A percentile compares a stretch with the other conserved stretches of the same genome.
Evolutionary conservation across 2,113 vertebrate species (phyloP).

Genomic region (Piliocolobus tephrosceles): DNA sequence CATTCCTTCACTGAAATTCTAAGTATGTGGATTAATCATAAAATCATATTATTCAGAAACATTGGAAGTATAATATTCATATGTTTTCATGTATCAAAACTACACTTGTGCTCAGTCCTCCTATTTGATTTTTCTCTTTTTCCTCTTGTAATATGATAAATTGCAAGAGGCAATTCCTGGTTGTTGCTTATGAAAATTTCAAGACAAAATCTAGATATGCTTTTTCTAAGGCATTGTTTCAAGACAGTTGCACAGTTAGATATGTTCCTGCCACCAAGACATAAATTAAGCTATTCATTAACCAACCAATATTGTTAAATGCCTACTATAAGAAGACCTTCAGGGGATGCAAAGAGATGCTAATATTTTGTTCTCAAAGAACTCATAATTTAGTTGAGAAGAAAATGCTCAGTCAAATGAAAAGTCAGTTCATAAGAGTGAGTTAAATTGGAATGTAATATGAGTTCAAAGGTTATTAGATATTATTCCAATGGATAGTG

Average conservation of each 20-base stretch:
- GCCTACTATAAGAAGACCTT: neutral
- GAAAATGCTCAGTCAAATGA: neutral
- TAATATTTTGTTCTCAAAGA: neutral
- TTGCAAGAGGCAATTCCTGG: neutral
- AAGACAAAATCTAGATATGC: neutral
- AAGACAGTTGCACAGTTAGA: neutral
- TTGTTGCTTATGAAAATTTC: neutral
- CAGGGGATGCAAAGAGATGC: neutral
- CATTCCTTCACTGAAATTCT: slow-evolving; percentile 26
- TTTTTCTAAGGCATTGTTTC: neutral
- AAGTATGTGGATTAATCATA: neutral
- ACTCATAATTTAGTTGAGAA: neutral
- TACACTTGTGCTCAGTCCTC: neutral
- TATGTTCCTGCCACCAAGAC: neutral
- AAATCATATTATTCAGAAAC: slow-evolving; percentile 38
- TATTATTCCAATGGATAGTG: neutral
- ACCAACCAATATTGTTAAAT: neutral
- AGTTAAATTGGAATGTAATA: neutral
- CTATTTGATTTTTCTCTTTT: neutral
- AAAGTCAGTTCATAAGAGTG: slow-evolving; percentile 34
- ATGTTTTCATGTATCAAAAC: slow-evolving; percentile 17
- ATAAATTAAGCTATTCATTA: neutral
- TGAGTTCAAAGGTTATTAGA: neutral
- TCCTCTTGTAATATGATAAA: neutral
- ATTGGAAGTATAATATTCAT: neutral